These are phyloP conservation scores for Philhelius pedissequus DNA, from an alignment of 2,888 invertebrate genomes.

Conservation along the genomic window DNA sequence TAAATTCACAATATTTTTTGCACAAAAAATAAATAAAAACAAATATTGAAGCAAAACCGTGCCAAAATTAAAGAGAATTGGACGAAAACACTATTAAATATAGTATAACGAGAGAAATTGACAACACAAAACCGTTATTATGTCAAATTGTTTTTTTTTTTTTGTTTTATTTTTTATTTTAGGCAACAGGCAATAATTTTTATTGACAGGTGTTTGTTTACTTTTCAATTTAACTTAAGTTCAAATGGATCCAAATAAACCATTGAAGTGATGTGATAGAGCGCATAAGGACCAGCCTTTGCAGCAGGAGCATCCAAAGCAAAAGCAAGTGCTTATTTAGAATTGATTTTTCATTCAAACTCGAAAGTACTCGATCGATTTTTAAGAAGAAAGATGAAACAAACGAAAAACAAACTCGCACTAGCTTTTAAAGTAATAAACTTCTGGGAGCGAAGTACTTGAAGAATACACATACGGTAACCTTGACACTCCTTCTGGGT, in stretches of 20 bases:
- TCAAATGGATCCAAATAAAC: not conserved
- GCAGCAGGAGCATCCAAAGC: not conserved
- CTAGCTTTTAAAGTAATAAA: constrained; percentile 10
- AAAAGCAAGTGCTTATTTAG: constrained; percentile 22
- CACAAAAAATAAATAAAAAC: constrained; percentile 13
- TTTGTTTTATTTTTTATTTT: not conserved
- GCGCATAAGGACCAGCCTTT: constrained; percentile 32
- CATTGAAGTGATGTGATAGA: not conserved
- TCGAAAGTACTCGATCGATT: constrained; percentile 46
- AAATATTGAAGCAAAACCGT: constrained; percentile 24
- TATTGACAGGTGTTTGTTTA: constrained; percentile 68
- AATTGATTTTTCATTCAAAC: constrained; percentile 62
- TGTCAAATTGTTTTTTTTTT: constrained; percentile 39
- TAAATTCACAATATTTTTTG: not conserved
- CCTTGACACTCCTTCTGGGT: constrained; percentile 59
- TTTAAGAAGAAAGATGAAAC: constrained; percentile 1
- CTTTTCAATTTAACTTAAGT: constrained; percentile 10
- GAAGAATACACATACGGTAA: constrained; percentile 46
- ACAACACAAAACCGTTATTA: constrained; percentile 37
- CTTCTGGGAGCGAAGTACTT: constrained; percentile 56
- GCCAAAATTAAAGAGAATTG: constrained; percentile 28
- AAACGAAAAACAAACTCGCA: not conserved
- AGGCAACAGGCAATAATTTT: not conserved
- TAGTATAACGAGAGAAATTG: not conserved
- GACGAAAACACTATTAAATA: constrained; percentile 28